Evolutionary conservation across 1,140 invertebrate species (phyloP).

Genomic region (Bombyx mandarina): DNA sequence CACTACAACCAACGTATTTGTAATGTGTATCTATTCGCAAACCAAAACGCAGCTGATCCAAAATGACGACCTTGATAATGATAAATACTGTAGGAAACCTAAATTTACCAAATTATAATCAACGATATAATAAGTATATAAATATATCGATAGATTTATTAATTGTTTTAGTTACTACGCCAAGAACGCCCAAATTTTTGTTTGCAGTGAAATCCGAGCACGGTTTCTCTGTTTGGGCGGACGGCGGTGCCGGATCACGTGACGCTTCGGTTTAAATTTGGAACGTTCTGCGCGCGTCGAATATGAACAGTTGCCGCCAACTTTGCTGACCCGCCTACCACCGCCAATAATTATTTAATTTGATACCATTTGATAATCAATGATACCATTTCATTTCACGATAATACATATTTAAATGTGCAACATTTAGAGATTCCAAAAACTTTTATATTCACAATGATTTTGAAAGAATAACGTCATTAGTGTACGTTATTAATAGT

Average conservation of each 20-base stretch:
- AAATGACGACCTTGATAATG: conserved; percentile 36
- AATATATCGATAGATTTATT: too few species aligned
- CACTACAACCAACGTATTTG: too few species aligned
- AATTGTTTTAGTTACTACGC: conserved; percentile 8
- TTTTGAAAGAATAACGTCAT: too few species aligned
- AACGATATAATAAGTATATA: too few species aligned
- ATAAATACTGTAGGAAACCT: conserved; percentile 8
- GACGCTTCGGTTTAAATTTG: conserved; percentile 55
- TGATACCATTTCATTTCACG: too few species aligned
- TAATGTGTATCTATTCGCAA: too few species aligned
- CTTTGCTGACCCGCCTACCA: conserved; percentile 21
- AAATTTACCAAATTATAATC: too few species aligned
- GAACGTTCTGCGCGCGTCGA: conserved; percentile 53
- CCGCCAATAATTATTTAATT: conserved; percentile 11
- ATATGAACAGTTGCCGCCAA: background rate
- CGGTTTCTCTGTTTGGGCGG: conserved; percentile 69
- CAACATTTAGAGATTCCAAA: too few species aligned
- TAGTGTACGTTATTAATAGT: too few species aligned
- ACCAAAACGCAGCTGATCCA: conserved; percentile 19
- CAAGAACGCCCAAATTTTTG: conserved; percentile 22
- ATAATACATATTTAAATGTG: too few species aligned
- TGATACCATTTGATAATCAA: too few species aligned
- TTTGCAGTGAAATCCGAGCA: conserved; percentile 55
- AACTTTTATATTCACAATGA: too few species aligned
- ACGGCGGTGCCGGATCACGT: conserved; percentile 53